Percentiles rank a stretch among this genome's conserved stretches.
Evolutionary conservation across 2,797 vertebrate species (phyloP).

Genomic region (Cyprinella venusta): DNA sequence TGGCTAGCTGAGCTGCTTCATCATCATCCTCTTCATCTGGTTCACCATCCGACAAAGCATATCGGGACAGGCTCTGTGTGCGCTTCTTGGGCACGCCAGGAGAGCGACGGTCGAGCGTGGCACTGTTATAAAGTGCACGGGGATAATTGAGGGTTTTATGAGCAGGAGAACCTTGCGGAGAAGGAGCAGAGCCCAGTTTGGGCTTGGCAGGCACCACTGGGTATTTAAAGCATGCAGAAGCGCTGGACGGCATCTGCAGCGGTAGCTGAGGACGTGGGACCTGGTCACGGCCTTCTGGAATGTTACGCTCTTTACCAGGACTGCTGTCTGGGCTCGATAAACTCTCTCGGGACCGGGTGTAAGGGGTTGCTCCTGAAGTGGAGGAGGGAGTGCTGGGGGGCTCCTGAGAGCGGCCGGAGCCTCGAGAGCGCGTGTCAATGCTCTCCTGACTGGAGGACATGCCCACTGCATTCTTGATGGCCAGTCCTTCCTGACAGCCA

Average conservation of each 20-base stretch:
- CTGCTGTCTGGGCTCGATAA: constrained; percentile 74
- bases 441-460: constrained; percentile 86
- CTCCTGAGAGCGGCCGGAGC: constrained; percentile 91
- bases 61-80: constrained; percentile 84
- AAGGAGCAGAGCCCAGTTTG: constrained; percentile 58
- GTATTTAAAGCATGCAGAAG: constrained; percentile 83
- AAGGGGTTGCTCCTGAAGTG: constrained; percentile 69
- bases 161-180: constrained; percentile 68
- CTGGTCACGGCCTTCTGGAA: constrained; percentile 88
- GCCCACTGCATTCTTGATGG: constrained; percentile 72
- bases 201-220: constrained; percentile 80
- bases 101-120: constrained; percentile 52
- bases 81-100: constrained; percentile 80
- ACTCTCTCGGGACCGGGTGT: constrained; percentile 80
- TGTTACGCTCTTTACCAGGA: constrained; percentile 83
- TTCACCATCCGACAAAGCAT: constrained; percentile 87
- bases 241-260: constrained; percentile 74
- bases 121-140: constrained; percentile 72
- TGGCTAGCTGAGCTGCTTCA: neutral
- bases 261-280: constrained; percentile 20
- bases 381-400: constrained; percentile 68
- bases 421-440: constrained; percentile 85
- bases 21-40: constrained; percentile 79
- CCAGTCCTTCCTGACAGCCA: constrained; percentile 79
- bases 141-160: constrained; percentile 82